Percentiles rank a stretch among this genome's conserved stretches.
Conservation (phyloP, 1,140 invertebrate genomes). For the Drosophila gunungcola region DNA sequence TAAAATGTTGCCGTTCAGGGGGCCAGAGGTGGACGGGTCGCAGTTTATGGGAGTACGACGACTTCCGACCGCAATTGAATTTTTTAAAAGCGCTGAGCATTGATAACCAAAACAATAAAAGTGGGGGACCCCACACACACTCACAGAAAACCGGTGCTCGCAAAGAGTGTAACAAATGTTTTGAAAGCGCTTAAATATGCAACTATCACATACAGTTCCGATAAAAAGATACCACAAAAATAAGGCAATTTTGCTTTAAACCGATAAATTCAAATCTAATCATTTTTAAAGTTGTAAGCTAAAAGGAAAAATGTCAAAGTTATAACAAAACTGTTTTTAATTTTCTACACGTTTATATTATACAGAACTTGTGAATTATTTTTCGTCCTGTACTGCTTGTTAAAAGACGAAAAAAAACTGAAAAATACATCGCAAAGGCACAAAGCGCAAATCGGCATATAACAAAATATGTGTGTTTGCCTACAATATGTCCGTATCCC, state of each 20-base stretch:
- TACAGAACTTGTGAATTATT: background rate
- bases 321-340: slow-evolving; percentile 1
- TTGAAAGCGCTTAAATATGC: slow-evolving; percentile 79
- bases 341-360: too few relatives aligned
- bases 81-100: slow-evolving; percentile 83
- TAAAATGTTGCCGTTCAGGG: slow-evolving; percentile 70
- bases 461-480: slow-evolving; percentile 64
- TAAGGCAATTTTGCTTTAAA: too few relatives aligned
- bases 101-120: slow-evolving; percentile 83
- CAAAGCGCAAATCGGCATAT: slow-evolving; percentile 70
- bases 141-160: background rate
- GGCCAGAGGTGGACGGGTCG: slow-evolving; percentile 13
- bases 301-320: background rate
- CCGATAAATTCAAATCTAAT: background rate
- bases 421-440: slow-evolving; percentile 45
- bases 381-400: background rate
- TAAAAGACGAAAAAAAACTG: background rate
- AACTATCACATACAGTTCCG: slow-evolving; percentile 51
- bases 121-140: slow-evolving; percentile 34
- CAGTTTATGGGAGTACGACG: slow-evolving; percentile 81
- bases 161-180: slow-evolving; percentile 64
- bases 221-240: background rate
- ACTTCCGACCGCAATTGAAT: slow-evolving; percentile 82
- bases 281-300: too few relatives aligned
- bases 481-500: slow-evolving; percentile 30